Conservation (phyloP, 2,113 vertebrate genomes). For the Bubo bubo region DNA sequence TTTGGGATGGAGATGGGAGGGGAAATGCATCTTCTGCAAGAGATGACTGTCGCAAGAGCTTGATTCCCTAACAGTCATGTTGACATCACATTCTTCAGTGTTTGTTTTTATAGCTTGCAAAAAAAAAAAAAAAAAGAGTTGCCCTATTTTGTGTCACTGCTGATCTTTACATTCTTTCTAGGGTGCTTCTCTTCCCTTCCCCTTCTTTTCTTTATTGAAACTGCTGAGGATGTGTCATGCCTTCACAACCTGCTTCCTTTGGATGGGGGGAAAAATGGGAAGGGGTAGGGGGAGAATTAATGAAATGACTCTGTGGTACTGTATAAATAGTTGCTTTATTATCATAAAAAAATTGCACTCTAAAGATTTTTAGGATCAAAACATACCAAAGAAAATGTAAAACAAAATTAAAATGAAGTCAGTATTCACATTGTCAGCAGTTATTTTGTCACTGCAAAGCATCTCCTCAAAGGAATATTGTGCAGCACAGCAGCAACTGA, state of each 20-base stretch:
- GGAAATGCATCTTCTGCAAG: not conserved
- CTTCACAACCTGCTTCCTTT: not conserved
- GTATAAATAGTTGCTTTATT: slow-evolving; percentile 65
- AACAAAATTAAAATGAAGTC: slow-evolving; percentile 73
- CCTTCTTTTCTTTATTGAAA: not conserved
- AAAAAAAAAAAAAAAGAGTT: not conserved
- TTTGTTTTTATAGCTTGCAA: not conserved
- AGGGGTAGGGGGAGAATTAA: not conserved
- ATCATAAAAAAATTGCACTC: slow-evolving; percentile 35
- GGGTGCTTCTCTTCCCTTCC: not conserved
- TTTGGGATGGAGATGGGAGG: not conserved
- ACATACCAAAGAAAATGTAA: slow-evolving; percentile 62
- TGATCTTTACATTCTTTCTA: not conserved
- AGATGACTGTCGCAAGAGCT: not conserved
- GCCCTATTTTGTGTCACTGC: slow-evolving; percentile 14
- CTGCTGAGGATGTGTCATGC: not conserved
- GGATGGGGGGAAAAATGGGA: not conserved
- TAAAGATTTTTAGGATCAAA: slow-evolving; percentile 58
- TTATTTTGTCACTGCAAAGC: slow-evolving; percentile 73
- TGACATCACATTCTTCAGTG: not conserved
- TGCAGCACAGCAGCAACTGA: slow-evolving; percentile 54
- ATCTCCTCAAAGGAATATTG: slow-evolving; percentile 70
- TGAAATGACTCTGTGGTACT: not conserved
- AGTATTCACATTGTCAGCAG: slow-evolving; percentile 70
- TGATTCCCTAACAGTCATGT: not conserved